Conservation (phyloP, 30 jellyfish, hydroid and myxozoan genomes). For the Cassiopea andromeda region DNA sequence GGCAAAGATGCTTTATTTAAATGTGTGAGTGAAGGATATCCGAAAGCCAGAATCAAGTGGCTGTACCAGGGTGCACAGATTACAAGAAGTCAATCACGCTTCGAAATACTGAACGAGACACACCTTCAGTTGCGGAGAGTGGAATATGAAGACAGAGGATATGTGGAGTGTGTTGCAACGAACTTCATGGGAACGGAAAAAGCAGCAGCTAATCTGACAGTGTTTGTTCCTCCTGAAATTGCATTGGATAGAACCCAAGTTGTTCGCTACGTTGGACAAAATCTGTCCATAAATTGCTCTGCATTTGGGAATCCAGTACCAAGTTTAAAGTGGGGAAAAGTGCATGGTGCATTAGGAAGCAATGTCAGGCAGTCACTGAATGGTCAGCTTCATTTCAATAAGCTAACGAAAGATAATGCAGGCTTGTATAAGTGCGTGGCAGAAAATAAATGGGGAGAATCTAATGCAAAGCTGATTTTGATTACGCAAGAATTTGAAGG, state of each 20-base stretch:
- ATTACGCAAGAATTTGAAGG: constrained; percentile 6
- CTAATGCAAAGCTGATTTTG: constrained; percentile 1
- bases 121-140: constrained; percentile 16
- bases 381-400: constrained; percentile 12
- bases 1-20: not conserved
- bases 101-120: not conserved
- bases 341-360: not conserved
- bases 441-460: constrained; percentile 30
- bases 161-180: constrained; percentile 11
- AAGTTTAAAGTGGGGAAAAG: constrained; percentile 49
- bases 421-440: constrained; percentile 73
- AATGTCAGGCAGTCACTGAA: constrained; percentile 3
- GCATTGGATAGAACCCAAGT: constrained; percentile 2
- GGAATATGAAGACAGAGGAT: constrained; percentile 4
- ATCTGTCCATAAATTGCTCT: constrained; percentile 9
- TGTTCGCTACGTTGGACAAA: constrained; percentile 1
- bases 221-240: constrained; percentile 45
- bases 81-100: not conserved
- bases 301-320: constrained; percentile 61
- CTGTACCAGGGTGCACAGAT: not conserved
- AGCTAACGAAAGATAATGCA: constrained; percentile 7
- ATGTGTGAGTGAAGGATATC: constrained; percentile 36
- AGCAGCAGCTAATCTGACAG: constrained; percentile 22
- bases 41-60: constrained; percentile 34
- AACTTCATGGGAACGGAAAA: constrained; percentile 35